Conservation (phyloP, 2,113 vertebrate species). For the Gavialis gangeticus region DNA sequence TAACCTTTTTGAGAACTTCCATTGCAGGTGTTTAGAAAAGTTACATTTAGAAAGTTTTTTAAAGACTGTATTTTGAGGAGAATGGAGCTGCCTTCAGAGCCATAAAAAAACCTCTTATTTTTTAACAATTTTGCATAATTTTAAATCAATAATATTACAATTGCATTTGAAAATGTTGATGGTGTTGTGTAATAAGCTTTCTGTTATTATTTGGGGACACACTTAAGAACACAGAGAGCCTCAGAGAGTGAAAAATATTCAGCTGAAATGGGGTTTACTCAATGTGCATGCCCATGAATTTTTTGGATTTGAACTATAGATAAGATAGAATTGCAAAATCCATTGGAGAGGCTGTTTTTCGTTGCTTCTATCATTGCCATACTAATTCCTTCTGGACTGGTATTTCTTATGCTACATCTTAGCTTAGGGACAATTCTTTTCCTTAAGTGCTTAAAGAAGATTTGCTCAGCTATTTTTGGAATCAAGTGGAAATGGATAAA, state of each 20-base stretch:
- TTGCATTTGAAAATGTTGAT: neutral
- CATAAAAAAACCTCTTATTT: neutral
- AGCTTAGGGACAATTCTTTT: neutral
- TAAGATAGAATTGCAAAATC: neutral
- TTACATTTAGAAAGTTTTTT: neutral
- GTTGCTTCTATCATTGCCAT: neutral
- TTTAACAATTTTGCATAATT: neutral
- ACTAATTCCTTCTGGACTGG: neutral
- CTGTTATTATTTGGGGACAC: neutral
- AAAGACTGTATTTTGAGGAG: neutral
- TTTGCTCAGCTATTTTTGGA: too few relatives aligned
- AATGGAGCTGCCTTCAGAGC: neutral
- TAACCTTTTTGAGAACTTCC: neutral
- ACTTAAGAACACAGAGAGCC: neutral
- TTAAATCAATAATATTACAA: neutral
- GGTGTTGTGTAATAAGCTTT: fast-evolving
- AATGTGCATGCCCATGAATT: neutral
- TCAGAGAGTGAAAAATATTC: neutral
- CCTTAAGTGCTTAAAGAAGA: too few relatives aligned
- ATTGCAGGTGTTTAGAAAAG: neutral
- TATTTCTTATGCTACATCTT: neutral
- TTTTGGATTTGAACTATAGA: neutral
- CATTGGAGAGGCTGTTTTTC: neutral
- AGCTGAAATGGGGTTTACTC: neutral
- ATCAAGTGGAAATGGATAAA: too few relatives aligned